Base-by-base conservation (phyloP, 92 coral and sea anemone species). In the Siderastrea siderea region DNA sequence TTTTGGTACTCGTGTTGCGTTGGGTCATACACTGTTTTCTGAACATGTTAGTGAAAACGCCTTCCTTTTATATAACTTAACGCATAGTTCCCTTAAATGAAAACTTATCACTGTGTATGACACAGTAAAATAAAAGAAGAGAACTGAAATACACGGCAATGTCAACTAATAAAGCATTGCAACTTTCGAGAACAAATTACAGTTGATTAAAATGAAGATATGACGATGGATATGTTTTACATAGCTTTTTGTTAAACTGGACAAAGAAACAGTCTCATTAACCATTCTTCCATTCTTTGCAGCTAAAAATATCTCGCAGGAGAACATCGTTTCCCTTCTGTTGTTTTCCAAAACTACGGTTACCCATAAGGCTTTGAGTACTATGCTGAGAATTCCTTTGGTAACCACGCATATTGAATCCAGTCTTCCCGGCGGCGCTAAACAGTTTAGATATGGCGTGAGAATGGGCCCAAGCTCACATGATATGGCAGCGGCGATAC, bases 311-410 rank as follows among this genome's bases (percentile, higher is more conserved):
- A 52, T 91, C 12, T 81, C 91, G 15, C 54, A 71, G 13, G 53
- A 53, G 58, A 87, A 87, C 91, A 86, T 87, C 58, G 79, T 87
- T 48, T 78, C 89, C 3, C 80, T 87, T 12, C 13, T 91, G 14
- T 81, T 87, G 14, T 88, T 77, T 64, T 87, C 94, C 26, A 89
- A 81, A 48, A 53, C 86, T 61, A 66, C 65, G 57, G 55, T 74
- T 71, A 67, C 92, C 66, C 89, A 82, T 8, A 74, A 87, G 59
- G 68, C 87, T 61, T 57, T 87, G 63, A 85, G 86, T 48, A 11
- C 80, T n/a, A 78, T 91, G 91, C 79, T 91, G 3, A 86, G 70
- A 53, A 87, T 91, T 68, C 94, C 94, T 66, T 54, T 91, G 78
- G 89, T 91, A 57, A 78, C 91, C 66, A 86, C 85, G 70, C 74